phyloP scores from a whole-genome alignment of 2,888 invertebrate genomes.

The Strigamia maritima region DNA sequence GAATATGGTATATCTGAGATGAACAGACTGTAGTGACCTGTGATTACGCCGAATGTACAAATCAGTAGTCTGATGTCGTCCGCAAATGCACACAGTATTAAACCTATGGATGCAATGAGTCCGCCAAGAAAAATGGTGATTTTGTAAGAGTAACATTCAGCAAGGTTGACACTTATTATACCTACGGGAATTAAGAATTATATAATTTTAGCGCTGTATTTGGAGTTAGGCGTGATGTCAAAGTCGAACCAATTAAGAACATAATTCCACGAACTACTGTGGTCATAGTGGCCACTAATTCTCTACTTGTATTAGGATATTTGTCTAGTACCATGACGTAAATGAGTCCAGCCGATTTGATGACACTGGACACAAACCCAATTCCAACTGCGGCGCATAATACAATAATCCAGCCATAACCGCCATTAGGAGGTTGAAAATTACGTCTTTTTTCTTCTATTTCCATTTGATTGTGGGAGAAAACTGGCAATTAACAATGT shows the following conservation, averaged over 20 bases:
- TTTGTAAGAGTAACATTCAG: not conserved
- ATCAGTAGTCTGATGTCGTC: not conserved
- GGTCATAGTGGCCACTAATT: not conserved
- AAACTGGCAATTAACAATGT: no score
- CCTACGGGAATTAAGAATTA: not conserved
- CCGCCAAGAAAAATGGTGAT: not conserved
- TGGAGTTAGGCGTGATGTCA: not conserved
- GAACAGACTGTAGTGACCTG: no score
- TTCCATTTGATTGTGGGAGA: no score
- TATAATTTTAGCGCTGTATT: not conserved
- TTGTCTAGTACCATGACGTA: not conserved
- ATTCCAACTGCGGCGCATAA: not conserved
- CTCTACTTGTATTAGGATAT: not conserved
- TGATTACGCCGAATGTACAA: not conserved
- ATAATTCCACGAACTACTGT: not conserved
- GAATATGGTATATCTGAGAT: no score
- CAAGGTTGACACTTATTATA: not conserved
- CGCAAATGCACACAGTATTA: not conserved
- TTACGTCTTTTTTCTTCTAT: no score
- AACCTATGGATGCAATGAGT: not conserved
- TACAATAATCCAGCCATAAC: conserved; percentile 1
- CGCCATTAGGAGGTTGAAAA: conserved; percentile 2
- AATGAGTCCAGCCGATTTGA: conserved; percentile 7
- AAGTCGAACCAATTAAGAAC: not conserved
- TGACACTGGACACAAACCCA: not conserved